A percentile compares a stretch with the other conserved stretches of the same genome.
Evolutionary conservation across 2,113 vertebrate genomes (phyloP).

Genomic region (Clarias magur): DNA sequence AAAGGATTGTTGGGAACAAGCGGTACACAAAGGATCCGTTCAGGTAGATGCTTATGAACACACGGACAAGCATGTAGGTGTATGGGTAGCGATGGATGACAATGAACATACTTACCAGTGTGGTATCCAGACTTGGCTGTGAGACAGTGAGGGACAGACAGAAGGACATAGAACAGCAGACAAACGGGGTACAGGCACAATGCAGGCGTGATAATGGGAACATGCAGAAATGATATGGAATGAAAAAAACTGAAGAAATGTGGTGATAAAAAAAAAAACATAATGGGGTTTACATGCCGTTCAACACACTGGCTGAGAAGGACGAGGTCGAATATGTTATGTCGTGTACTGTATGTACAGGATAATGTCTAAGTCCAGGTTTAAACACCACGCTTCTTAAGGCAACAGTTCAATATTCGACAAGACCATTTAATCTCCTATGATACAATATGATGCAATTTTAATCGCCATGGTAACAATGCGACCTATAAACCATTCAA

Average conservation of each 20-base stretch:
- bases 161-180: constrained; percentile 15
- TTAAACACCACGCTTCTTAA: not conserved
- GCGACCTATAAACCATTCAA: too few relatives aligned
- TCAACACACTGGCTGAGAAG: not conserved
- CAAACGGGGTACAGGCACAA: constrained; percentile 28
- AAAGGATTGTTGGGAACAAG: not conserved
- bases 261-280: constrained; percentile 14
- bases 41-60: not conserved
- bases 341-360: not conserved
- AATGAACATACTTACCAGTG: constrained; percentile 65
- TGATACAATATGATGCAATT: not conserved
- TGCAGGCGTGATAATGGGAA: constrained; percentile 19
- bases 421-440: too few relatives aligned
- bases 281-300: not conserved
- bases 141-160: constrained; percentile 50
- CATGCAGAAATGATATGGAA: constrained; percentile 35
- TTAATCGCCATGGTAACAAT: not conserved
- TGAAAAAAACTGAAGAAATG: constrained; percentile 3
- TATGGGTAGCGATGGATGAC: not conserved
- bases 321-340: not conserved
- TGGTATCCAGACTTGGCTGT: constrained; percentile 76
- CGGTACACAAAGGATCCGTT: not conserved
- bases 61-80: not conserved
- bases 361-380: not conserved
- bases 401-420: not conserved